Evolutionary conservation across 2,113 vertebrate species (phyloP).

Genomic region (Ondatra zibethicus): DNA sequence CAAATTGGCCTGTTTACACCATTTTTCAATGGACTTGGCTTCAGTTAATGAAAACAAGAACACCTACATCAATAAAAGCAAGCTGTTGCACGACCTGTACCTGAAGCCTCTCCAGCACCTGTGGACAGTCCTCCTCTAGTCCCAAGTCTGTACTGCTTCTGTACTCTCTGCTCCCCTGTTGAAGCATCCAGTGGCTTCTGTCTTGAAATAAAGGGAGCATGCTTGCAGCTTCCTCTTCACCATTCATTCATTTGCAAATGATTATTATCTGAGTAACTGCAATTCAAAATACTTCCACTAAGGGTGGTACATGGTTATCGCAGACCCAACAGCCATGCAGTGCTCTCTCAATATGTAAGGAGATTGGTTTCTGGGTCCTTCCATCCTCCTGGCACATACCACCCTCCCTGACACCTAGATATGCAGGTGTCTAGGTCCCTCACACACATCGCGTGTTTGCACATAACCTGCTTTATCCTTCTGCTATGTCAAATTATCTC

Average conservation of each 20-base stretch:
- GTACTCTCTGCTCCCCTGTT: background rate
- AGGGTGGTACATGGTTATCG: background rate
- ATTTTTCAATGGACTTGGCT: background rate
- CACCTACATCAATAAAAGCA: background rate
- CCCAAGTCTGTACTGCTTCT: background rate
- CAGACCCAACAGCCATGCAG: background rate
- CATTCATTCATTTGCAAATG: background rate
- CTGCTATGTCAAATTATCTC: background rate
- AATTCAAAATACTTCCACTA: conserved; percentile 2
- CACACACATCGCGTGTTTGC: background rate
- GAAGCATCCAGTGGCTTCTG: background rate
- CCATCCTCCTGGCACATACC: too few relatives aligned
- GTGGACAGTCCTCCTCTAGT: too few relatives aligned
- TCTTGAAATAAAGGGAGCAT: background rate
- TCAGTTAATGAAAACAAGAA: conserved; percentile 2
- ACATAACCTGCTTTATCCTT: background rate
- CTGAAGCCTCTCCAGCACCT: background rate
- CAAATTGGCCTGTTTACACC: conserved; percentile 18
- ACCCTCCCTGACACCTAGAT: background rate
- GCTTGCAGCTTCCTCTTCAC: background rate
- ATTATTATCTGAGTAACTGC: background rate
- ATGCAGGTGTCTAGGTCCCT: background rate
- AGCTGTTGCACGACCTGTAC: background rate
- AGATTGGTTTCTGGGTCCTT: background rate
- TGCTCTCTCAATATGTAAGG: background rate